A percentile compares a stretch with the other conserved stretches of the same genome.
phyloP scores from a whole-genome alignment of 2,888 invertebrate genomes.

The Drosophila eohydei region DNA sequence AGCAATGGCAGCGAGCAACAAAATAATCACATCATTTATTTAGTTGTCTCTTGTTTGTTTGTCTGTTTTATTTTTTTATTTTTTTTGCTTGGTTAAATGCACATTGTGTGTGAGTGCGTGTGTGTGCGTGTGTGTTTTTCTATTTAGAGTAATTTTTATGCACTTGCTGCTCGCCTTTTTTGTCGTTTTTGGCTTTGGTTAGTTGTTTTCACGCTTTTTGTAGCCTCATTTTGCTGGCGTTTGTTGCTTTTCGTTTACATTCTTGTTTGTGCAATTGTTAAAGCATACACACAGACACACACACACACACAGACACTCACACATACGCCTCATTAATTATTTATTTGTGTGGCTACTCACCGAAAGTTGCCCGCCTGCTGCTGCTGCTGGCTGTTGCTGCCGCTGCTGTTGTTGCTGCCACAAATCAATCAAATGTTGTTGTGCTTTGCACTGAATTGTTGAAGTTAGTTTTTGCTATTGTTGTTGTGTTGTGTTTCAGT shows the following conservation, averaged over 20 bases:
- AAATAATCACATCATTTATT: slow-evolving; percentile 28
- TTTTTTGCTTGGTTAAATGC: slow-evolving; percentile 16
- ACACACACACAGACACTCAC: slow-evolving; percentile 17
- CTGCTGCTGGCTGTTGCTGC: slow-evolving; percentile 21
- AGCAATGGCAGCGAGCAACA: slow-evolving; percentile 6
- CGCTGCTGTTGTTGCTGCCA: slow-evolving; percentile 40
- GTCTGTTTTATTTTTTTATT: slow-evolving; percentile 9
- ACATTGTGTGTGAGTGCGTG: slow-evolving; percentile 1
- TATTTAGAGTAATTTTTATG: slow-evolving; percentile 19
- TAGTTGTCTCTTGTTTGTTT: slow-evolving; percentile 13
- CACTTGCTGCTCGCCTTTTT: slow-evolving; percentile 18
- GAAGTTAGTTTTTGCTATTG: slow-evolving; percentile 14
- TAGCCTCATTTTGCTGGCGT: slow-evolving; percentile 5
- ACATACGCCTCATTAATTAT: slow-evolving; percentile 64
- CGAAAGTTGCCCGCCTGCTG: slow-evolving; percentile 38
- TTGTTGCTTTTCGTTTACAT: slow-evolving; percentile 13
- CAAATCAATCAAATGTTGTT: slow-evolving; percentile 68
- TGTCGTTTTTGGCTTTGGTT: slow-evolving; percentile 11
- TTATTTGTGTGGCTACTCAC: slow-evolving; percentile 68
- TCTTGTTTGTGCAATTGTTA: slow-evolving; percentile 56
- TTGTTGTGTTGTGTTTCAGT: slow-evolving; percentile 11
- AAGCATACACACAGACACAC: slow-evolving; percentile 28
- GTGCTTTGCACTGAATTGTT: slow-evolving; percentile 27
- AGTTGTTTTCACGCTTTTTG: slow-evolving; percentile 4
- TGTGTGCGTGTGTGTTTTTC: not conserved